These are phyloP conservation scores for Selene dorsalis DNA, from an alignment of 2,797 vertebrate species.

Conservation along the genomic window DNA sequence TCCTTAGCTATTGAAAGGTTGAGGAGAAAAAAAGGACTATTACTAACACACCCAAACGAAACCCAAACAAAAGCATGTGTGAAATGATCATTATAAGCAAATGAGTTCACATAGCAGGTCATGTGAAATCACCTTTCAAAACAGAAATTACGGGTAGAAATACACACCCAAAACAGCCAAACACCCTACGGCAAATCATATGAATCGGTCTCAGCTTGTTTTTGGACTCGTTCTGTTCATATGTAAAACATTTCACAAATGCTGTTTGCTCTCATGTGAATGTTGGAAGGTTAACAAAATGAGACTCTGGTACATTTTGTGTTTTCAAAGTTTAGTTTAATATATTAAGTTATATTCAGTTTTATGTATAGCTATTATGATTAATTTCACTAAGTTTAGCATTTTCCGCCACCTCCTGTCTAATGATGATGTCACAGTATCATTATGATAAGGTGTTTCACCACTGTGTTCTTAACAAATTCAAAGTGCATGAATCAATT, in stretches of 20 bases:
- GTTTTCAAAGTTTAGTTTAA: constrained; percentile 4
- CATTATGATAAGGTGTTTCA: constrained; percentile 21
- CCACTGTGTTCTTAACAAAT: background rate
- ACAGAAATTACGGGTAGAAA: background rate
- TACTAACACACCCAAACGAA: background rate
- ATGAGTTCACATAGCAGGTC: background rate
- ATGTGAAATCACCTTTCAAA: background rate
- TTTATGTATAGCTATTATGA: background rate
- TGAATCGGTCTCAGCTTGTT: background rate
- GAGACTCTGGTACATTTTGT: constrained; percentile 2
- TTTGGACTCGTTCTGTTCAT: background rate
- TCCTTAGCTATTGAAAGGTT: constrained; percentile 4
- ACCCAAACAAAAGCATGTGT: background rate
- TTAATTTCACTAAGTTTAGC: background rate
- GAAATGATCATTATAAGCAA: background rate
- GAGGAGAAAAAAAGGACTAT: constrained; percentile 9
- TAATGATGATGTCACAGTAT: constrained; percentile 16
- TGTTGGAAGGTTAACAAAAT: constrained; percentile 12
- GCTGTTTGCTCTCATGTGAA: constrained; percentile 1
- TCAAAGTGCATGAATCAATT: constrained; percentile 16
- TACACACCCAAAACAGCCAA: too few species aligned
- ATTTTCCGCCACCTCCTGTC: constrained; percentile 20
- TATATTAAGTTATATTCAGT: background rate
- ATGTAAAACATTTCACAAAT: background rate
- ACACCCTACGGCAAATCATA: background rate